phyloP scores from a whole-genome alignment of 1,140 invertebrate genomes.

The Drosophila micromelanica region DNA sequence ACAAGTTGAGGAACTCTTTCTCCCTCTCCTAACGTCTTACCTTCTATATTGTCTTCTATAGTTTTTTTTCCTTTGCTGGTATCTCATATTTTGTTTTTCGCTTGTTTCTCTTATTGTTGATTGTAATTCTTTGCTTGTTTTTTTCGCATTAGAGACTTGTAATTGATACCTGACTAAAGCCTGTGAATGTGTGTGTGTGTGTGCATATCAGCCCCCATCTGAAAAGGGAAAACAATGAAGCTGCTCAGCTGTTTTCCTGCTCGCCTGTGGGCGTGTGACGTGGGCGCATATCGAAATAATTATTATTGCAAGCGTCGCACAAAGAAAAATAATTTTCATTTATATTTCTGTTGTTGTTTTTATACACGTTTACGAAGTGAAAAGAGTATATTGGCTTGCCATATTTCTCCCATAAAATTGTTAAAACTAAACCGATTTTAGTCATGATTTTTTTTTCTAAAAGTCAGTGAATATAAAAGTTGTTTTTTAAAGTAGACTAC shows the following conservation, averaged over 20 bases:
- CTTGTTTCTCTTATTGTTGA: conserved; percentile 38
- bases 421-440: no score
- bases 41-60: background rate
- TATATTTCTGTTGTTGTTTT: conserved; percentile 19
- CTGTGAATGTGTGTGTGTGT: conserved; percentile 46
- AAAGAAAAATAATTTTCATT: conserved; percentile 66
- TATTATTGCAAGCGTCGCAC: conserved; percentile 58
- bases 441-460: no score
- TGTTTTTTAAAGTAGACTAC: no score
- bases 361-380: background rate
- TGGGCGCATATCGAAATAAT: conserved; percentile 66
- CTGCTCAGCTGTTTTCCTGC: background rate
- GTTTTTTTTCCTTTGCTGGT: conserved; percentile 13
- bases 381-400: background rate
- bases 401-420: no score
- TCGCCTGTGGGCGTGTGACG: conserved; percentile 39
- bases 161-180: conserved; percentile 70
- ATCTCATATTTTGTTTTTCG: conserved; percentile 37
- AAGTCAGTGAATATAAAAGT: no score
- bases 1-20: background rate
- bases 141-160: conserved; percentile 76
- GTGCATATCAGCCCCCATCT: background rate
- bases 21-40: background rate
- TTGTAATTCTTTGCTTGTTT: conserved; percentile 71
- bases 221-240: conserved; percentile 54